phyloP scores from a whole-genome alignment of 1,140 invertebrate genomes.

The Idris sp. region DNA sequence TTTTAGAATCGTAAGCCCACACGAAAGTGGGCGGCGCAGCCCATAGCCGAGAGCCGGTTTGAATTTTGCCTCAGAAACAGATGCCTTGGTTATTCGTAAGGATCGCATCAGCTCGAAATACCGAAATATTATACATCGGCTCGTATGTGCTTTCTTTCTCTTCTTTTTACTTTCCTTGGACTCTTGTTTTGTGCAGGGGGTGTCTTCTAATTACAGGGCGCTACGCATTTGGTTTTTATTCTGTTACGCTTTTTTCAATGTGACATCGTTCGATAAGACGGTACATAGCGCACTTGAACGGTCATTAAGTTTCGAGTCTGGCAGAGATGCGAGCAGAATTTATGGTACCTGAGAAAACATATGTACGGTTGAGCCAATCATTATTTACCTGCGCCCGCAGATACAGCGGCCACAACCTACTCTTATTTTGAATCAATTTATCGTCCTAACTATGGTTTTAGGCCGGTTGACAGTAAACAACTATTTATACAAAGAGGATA shows the following conservation, averaged over 20 bases:
- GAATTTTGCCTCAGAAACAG: constrained; percentile 64
- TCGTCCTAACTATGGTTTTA: constrained; percentile 27
- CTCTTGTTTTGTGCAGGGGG: constrained; percentile 28
- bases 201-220: constrained; percentile 69
- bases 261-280: constrained; percentile 33
- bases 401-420: constrained; percentile 26
- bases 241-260: constrained; percentile 6
- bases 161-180: constrained; percentile 21
- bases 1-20: constrained; percentile 29
- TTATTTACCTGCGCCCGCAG: constrained; percentile 48
- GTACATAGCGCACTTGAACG: constrained; percentile 5
- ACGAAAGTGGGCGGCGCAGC: constrained; percentile 51
- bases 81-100: constrained; percentile 57
- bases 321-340: constrained; percentile 24
- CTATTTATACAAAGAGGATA: constrained; percentile 33
- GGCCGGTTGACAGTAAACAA: constrained; percentile 35
- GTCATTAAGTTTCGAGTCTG: constrained; percentile 37
- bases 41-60: constrained; percentile 44
- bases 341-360: constrained; percentile 36
- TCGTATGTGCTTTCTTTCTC: no score
- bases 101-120: constrained; percentile 34
- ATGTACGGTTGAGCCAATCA: constrained; percentile 20
- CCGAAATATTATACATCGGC: constrained; percentile 52
- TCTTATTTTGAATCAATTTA: constrained; percentile 51
- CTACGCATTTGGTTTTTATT: constrained; percentile 35